A percentile compares a stretch with the other conserved stretches of the same genome.
Evolutionary conservation across 2,888 invertebrate genomes (phyloP).

Genomic region (Polydrusus pterygomalis): DNA sequence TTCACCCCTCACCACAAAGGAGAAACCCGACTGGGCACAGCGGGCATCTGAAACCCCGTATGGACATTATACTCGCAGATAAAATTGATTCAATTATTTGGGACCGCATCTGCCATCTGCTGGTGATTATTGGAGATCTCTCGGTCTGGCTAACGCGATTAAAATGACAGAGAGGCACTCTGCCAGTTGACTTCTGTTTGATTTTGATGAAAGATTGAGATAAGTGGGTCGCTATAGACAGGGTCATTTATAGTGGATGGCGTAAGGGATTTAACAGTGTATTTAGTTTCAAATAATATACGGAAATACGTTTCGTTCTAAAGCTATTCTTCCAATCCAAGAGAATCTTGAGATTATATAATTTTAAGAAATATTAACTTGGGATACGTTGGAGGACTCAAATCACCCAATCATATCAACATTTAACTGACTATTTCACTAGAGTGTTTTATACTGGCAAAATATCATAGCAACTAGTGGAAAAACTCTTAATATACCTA

Average conservation of each 20-base stretch:
- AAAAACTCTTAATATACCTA: too few species aligned
- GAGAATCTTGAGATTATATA: too few species aligned
- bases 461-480: too few species aligned
- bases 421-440: too few species aligned
- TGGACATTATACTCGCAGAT: slow-evolving; percentile 65
- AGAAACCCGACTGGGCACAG: slow-evolving; percentile 29
- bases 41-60: slow-evolving; percentile 34
- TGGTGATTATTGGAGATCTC: slow-evolving; percentile 71
- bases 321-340: too few species aligned
- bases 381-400: too few species aligned
- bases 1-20: slow-evolving; percentile 27
- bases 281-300: too few species aligned
- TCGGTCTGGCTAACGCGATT: slow-evolving; percentile 70
- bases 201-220: slow-evolving; percentile 25
- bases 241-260: neutral
- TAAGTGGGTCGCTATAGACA: neutral
- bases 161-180: slow-evolving; percentile 50
- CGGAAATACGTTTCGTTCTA: too few species aligned
- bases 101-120: slow-evolving; percentile 73
- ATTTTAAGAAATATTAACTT: too few species aligned
- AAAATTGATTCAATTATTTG: slow-evolving; percentile 73
- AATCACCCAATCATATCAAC: too few species aligned
- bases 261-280: too few species aligned
- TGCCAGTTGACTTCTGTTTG: slow-evolving; percentile 47
- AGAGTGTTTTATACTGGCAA: too few species aligned